Base-by-base conservation (phyloP, 2,113 vertebrate genomes). In the Camelus bactrianus region DNA sequence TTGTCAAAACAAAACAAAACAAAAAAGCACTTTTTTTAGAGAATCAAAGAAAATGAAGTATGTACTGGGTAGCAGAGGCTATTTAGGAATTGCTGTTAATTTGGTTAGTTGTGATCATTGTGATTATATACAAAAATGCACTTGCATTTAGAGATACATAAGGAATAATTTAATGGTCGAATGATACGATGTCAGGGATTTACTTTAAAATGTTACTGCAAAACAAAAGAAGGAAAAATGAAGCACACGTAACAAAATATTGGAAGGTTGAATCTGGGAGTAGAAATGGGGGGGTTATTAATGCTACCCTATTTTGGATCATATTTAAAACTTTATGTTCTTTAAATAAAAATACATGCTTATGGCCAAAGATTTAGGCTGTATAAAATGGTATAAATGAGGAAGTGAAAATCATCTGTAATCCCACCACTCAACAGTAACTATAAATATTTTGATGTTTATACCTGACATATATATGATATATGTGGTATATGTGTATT, bases 371-470 rank as follows among this genome's bases (percentile, higher is more conserved):
- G 30, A 77, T 82, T 87, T 85, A 81, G 73, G 67, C 46, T 58
- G 8, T 85, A 42, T 13, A 89, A n/a, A 80, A 56, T 95, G 26
- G 30, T 95, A 42, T 56, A 70, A 95, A 89, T 76, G 72, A 88
- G 56, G 30, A 92, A 93, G 13, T 85, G 19, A 96, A 64, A 73
- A 69, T 89, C 42, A 85, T 46, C 24, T 84, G 0, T 93, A 85
- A 92, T 91, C 20, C 38, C 38, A 42, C 38, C 42, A 50, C 19
- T 77, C 24, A 67, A 17, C 8, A 58, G 20, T 83, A 77, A 54
- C 19, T 83, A 26, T 67, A 85, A 92, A 38, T 89, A 89, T 73
- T 96, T 84, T 93, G 9, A 84, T 93, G 35, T 80, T 89, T 85
- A 73, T 67, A 56, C 38, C 50, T 92, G 83, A 85, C 5, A 20